Conservation (phyloP, 92 coral and sea anemone genomes). For the Blastomussa wellsi region DNA sequence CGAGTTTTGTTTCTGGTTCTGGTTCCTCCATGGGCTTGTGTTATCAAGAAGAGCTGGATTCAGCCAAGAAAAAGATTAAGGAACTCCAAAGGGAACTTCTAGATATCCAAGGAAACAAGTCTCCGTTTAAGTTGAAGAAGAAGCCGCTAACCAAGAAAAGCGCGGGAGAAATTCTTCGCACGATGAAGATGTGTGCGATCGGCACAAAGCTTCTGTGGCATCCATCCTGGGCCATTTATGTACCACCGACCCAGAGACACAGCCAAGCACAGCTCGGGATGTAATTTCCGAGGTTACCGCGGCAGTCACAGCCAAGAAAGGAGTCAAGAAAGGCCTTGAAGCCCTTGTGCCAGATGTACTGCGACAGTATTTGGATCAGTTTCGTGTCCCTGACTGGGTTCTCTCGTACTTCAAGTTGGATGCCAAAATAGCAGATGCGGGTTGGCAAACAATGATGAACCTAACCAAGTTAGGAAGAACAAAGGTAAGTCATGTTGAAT, state of each 20-base stretch:
- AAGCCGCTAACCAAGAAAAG: conserved; percentile 14
- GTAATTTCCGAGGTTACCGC: not conserved
- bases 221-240: conserved; percentile 5
- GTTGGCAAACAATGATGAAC: conserved; percentile 8
- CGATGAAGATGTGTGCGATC: not conserved
- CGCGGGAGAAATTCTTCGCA: conserved; percentile 19
- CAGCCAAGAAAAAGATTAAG: not conserved
- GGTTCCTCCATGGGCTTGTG: too few relatives aligned
- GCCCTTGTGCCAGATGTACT: too few relatives aligned
- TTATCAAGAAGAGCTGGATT: not conserved
- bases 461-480: conserved; percentile 22
- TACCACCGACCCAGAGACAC: not conserved
- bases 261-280: not conserved
- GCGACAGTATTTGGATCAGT: too few relatives aligned
- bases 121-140: not conserved
- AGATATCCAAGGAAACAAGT: not conserved
- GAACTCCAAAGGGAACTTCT: not conserved
- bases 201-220: not conserved
- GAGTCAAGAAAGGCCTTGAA: too few relatives aligned
- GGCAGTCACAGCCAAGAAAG: too few relatives aligned
- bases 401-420: not conserved
- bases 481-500: conserved; percentile 2
- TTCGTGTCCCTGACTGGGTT: too few relatives aligned
- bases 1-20: not conserved
- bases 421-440: conserved; percentile 2